Evolutionary conservation across 2,797 vertebrate genomes (phyloP).

Genomic region (Microctenopoma stevenorrisi): DNA sequence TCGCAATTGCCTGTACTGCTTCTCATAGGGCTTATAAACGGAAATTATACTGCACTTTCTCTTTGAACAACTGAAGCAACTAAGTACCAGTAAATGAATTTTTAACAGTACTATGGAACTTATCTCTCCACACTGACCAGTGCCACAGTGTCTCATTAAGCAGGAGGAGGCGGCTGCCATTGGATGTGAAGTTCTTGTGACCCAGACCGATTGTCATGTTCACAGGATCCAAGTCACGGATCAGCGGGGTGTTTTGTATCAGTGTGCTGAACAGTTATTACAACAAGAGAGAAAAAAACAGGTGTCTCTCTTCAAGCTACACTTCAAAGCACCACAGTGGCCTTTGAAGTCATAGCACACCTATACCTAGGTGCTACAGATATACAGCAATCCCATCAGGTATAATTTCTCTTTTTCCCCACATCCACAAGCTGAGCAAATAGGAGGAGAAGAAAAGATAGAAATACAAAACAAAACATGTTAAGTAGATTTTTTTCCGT

Average conservation of each 20-base stretch:
- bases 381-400: slow-evolving; percentile 71
- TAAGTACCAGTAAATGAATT: slow-evolving; percentile 9
- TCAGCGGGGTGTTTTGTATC: slow-evolving; percentile 69
- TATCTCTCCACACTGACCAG: neutral
- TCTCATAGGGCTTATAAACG: slow-evolving; percentile 11
- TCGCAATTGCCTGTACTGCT: slow-evolving; percentile 33
- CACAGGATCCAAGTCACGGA: slow-evolving; percentile 55
- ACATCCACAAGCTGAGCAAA: slow-evolving; percentile 59
- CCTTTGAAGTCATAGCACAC: slow-evolving; percentile 78
- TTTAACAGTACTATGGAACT: neutral
- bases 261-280: slow-evolving; percentile 71
- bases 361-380: slow-evolving; percentile 73
- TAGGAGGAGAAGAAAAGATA: slow-evolving; percentile 70
- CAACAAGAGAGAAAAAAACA: slow-evolving; percentile 55
- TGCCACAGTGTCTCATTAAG: no score
- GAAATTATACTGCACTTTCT: neutral
- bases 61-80: slow-evolving; percentile 22
- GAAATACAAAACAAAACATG: slow-evolving; percentile 78
- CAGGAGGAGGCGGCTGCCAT: slow-evolving; percentile 7
- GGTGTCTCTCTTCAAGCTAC: slow-evolving; percentile 67
- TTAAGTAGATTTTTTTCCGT: slow-evolving; percentile 78
- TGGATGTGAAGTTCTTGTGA: slow-evolving; percentile 45
- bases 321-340: slow-evolving; percentile 78
- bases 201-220: slow-evolving; percentile 40
- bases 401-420: slow-evolving; percentile 71